Conservation (phyloP, 1,140 invertebrate species). For the Trichogramma pretiosum region DNA sequence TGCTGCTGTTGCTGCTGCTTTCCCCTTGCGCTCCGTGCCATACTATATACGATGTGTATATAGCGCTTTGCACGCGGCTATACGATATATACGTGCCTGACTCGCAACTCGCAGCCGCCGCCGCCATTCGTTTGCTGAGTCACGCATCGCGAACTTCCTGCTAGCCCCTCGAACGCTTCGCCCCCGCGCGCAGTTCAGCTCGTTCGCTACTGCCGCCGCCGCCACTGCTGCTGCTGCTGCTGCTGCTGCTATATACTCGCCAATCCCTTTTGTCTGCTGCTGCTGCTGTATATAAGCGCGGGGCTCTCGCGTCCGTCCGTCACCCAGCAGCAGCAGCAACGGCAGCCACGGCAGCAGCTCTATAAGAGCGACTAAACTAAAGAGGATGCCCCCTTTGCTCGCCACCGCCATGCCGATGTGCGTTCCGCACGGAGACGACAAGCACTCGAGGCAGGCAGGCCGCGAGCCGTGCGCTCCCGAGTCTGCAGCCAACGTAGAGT, state of each 20-base stretch:
- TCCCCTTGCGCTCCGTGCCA: too few relatives aligned
- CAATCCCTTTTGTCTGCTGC: conserved; percentile 30
- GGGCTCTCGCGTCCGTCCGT: conserved; percentile 5
- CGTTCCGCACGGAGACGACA: not conserved
- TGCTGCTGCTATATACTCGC: conserved; percentile 15
- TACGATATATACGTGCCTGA: conserved; percentile 16
- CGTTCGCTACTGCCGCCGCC: not conserved
- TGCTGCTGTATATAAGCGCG: too few relatives aligned
- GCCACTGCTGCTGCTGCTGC: conserved; percentile 5
- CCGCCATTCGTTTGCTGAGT: conserved; percentile 29
- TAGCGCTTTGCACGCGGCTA: too few relatives aligned
- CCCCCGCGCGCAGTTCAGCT: conserved; percentile 12
- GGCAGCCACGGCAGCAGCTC: too few relatives aligned
- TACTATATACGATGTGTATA: too few relatives aligned
- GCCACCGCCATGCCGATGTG: not conserved
- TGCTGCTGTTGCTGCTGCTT: too few relatives aligned
- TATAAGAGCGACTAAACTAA: too few relatives aligned
- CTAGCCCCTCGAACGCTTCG: conserved; percentile 18
- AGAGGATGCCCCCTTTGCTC: not conserved
- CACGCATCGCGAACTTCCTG: conserved; percentile 42
- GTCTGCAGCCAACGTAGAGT: too few relatives aligned
- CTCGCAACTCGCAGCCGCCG: not conserved
- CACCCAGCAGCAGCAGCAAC: too few relatives aligned
- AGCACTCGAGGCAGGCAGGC: conserved; percentile 10
- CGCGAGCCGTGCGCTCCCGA: too few relatives aligned